These are phyloP conservation scores for Theristicus caerulescens DNA, from an alignment of 2,113 vertebrate genomes.

Conservation along the genomic window DNA sequence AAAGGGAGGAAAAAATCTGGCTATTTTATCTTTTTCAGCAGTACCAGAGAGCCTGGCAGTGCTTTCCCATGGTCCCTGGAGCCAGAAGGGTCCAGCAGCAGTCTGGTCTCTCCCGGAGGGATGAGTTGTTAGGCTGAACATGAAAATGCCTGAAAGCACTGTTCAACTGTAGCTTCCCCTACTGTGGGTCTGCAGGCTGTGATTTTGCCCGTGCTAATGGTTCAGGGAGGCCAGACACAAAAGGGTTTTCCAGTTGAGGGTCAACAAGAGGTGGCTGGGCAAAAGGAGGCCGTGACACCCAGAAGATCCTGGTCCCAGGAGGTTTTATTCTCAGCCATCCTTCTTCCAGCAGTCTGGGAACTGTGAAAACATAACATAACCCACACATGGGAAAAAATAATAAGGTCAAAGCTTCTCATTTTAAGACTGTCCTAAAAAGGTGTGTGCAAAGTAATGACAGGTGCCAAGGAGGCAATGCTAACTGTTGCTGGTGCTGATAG, in stretches of 20 bases:
- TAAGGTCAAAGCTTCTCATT: conserved; percentile 59
- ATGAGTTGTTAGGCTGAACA: neutral
- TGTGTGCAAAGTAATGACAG: conserved; percentile 45
- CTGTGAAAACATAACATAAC: neutral
- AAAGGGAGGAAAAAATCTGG: neutral
- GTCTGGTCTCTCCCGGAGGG: neutral
- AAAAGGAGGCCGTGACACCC: neutral
- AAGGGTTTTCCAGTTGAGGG: neutral
- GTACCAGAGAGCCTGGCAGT: neutral
- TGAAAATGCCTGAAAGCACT: neutral
- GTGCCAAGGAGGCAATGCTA: conserved; percentile 46
- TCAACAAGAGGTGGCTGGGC: neutral
- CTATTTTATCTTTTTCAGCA: neutral
- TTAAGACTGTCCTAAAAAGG: conserved; percentile 48
- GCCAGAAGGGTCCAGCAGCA: neutral
- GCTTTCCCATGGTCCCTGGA: neutral
- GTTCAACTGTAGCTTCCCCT: neutral
- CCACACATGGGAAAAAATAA: conserved; percentile 9
- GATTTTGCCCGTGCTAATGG: neutral
- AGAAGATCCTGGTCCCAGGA: neutral
- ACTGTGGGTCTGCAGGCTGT: neutral
- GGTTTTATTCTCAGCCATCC: neutral
- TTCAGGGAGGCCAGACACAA: neutral
- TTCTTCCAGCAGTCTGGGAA: neutral
- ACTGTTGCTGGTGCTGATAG: conserved; percentile 45